A percentile compares a stretch with the other conserved stretches of the same genome.
Conservation (phyloP, 2,797 vertebrate species). For the Pangasius djambal region DNA sequence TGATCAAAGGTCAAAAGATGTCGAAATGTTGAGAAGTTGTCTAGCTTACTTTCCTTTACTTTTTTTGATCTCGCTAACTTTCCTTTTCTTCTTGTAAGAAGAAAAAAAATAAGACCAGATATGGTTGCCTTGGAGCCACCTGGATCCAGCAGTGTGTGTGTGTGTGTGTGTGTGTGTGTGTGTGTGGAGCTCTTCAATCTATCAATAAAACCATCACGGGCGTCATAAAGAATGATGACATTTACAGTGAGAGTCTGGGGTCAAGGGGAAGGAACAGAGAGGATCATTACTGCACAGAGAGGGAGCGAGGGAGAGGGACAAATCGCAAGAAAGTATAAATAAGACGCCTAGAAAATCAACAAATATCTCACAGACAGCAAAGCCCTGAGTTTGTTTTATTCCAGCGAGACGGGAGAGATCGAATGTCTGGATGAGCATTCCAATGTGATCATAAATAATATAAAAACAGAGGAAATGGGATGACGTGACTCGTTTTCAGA, state of each 20-base stretch:
- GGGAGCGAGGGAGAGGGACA: conserved; percentile 54
- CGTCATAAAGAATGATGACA: conserved; percentile 77
- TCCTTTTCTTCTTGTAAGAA: background rate
- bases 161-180: conserved; percentile 38
- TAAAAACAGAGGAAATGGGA: background rate
- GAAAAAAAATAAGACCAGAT: conserved; percentile 34
- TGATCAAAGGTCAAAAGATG: background rate
- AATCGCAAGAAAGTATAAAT: conserved; percentile 52
- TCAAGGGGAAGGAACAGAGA: conserved; percentile 66
- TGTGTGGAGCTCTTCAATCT: conserved; percentile 59
- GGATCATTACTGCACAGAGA: conserved; percentile 64
- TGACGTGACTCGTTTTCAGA: background rate
- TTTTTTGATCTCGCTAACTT: too few relatives aligned
- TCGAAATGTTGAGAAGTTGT: background rate
- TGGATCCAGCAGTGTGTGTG: conserved; percentile 24
- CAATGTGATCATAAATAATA: background rate
- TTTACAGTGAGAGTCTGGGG: conserved; percentile 75
- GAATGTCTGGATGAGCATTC: background rate
- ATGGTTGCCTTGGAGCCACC: conserved; percentile 10
- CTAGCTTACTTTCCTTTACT: too few relatives aligned
- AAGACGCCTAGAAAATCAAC: background rate
- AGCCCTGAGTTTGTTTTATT: background rate
- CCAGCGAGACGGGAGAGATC: background rate
- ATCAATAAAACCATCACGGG: conserved; percentile 76
- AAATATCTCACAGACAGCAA: background rate